Percentiles rank a stretch among this genome's conserved stretches.
phyloP scores from a whole-genome alignment of 2,113 vertebrate genomes.

The Colaptes auratus region DNA sequence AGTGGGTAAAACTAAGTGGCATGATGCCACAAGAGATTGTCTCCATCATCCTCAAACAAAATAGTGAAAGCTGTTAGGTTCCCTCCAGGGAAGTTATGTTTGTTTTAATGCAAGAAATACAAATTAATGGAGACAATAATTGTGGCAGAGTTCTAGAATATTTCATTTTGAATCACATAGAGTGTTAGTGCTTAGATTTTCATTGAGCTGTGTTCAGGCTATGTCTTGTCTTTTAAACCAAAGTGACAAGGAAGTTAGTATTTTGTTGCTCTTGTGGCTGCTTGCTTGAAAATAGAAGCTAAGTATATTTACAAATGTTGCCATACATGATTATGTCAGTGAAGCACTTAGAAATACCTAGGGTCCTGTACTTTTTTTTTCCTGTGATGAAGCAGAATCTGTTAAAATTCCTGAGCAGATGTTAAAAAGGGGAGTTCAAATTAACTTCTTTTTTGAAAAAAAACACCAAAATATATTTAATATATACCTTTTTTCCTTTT shows the following conservation, averaged over 20 bases:
- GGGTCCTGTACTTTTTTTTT: background rate
- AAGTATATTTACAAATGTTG: background rate
- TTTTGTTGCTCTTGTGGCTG: background rate
- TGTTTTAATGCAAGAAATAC: background rate
- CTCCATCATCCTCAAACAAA: background rate
- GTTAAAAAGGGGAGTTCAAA: background rate
- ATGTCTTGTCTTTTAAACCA: background rate
- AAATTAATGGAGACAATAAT: background rate
- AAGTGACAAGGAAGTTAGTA: background rate
- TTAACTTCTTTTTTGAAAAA: too few species aligned
- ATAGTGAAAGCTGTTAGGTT: background rate
- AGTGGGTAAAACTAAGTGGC: background rate
- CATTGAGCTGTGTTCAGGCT: background rate
- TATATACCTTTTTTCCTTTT: background rate
- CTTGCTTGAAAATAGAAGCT: background rate
- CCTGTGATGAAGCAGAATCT: background rate
- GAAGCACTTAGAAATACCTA: background rate
- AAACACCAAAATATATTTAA: too few species aligned
- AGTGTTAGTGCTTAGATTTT: background rate
- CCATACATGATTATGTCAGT: background rate
- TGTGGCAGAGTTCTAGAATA: background rate
- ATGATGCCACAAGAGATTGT: fast-evolving
- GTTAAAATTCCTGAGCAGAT: background rate
- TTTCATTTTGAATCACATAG: background rate
- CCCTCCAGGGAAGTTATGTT: background rate